Evolutionary conservation across 2,888 invertebrate species (phyloP).

Genomic region (Lathronympha strigana): DNA sequence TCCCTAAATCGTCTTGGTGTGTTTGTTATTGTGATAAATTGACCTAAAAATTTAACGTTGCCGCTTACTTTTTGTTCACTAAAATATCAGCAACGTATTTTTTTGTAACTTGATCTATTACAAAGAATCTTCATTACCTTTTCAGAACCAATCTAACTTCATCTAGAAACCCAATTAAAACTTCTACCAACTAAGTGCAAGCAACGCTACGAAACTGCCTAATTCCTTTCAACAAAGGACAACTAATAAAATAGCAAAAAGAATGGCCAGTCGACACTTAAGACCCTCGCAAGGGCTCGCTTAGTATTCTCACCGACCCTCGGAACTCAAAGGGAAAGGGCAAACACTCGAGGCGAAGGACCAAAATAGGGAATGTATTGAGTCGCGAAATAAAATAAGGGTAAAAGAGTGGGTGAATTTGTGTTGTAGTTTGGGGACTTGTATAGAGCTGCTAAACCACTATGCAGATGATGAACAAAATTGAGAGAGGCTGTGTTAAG

Average conservation of each 20-base stretch:
- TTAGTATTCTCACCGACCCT: constrained; percentile 78
- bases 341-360: constrained; percentile 73
- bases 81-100: background rate
- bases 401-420: constrained; percentile 61
- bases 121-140: background rate
- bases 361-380: constrained; percentile 81
- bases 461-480: background rate
- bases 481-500: background rate
- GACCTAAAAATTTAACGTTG: no score
- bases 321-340: constrained; percentile 69
- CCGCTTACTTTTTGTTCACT: no score
- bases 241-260: constrained; percentile 79
- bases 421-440: constrained; percentile 41
- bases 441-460: constrained; percentile 12
- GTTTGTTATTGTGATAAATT: no score
- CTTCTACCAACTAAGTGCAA: constrained; percentile 18
- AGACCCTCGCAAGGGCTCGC: constrained; percentile 64
- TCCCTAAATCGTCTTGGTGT: no score
- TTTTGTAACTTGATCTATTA: background rate
- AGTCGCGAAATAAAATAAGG: constrained; percentile 83
- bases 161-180: constrained; percentile 24
- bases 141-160: constrained; percentile 1
- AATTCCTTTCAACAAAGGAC: constrained; percentile 61
- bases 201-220: constrained; percentile 1
- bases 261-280: constrained; percentile 74